A percentile compares a stretch with the other conserved stretches of the same genome.
These are phyloP conservation scores for Apis laboriosa DNA, from an alignment of 1,140 invertebrate genomes.

Conservation along the genomic window DNA sequence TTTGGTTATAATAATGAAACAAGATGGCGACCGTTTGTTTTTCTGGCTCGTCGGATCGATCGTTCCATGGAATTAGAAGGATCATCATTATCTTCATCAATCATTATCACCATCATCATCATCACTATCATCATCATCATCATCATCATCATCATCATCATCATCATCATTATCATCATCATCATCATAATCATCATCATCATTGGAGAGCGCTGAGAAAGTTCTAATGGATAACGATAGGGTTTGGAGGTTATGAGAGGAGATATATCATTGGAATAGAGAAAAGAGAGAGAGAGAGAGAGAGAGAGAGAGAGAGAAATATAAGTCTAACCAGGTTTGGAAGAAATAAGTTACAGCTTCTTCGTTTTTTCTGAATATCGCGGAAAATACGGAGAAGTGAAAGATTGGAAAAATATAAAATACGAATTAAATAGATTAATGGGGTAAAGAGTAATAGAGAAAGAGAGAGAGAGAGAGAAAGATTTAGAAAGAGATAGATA, in stretches of 20 bases:
- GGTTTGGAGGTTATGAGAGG: no score
- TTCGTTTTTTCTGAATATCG: not conserved
- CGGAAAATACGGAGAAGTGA: not conserved
- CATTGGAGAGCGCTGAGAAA: not conserved
- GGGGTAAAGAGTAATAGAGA: not conserved
- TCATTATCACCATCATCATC: no score
- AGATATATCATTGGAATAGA: not conserved
- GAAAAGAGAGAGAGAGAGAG: not conserved
- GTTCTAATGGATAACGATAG: not conserved
- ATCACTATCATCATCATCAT: no score
- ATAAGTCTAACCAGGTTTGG: not conserved
- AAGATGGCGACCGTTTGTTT: conserved; percentile 36
- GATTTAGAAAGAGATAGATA: not conserved
- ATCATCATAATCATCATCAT: not conserved
- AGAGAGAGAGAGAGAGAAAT: not conserved
- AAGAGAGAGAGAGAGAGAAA: conserved; percentile 1
- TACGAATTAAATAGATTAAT: not conserved
- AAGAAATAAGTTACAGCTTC: not conserved
- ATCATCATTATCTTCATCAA: no score
- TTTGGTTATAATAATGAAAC: conserved; percentile 1
- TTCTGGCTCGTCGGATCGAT: conserved; percentile 7
- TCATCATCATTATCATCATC: no score
- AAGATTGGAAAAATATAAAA: not conserved
- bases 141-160: no score
- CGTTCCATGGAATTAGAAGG: not conserved